Conservation (phyloP, 1,140 invertebrate species). For the Pseudomyrmex cubaensis region DNA sequence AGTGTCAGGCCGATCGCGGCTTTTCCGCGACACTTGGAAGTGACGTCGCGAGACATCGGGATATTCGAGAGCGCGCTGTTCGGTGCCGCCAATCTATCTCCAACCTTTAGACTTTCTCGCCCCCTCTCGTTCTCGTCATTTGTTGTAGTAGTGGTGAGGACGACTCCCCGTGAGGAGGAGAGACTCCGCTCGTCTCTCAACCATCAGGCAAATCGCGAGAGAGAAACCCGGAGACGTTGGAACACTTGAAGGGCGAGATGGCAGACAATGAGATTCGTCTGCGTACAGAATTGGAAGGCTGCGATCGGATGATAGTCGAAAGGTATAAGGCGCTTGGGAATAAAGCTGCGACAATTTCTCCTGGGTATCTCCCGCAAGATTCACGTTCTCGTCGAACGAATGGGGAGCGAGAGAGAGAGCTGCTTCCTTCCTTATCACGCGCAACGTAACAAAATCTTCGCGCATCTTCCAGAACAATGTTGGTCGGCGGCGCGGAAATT, state of each 20-base stretch:
- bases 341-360: slow-evolving; percentile 72
- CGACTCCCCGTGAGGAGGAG: background rate
- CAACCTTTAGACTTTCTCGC: background rate
- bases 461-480: slow-evolving; percentile 59
- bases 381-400: slow-evolving; percentile 62
- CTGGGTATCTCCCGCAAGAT: slow-evolving; percentile 63
- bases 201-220: slow-evolving; percentile 22
- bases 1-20: slow-evolving; percentile 33
- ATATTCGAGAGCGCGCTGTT: background rate
- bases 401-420: slow-evolving; percentile 43
- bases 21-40: background rate
- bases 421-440: slow-evolving; percentile 48
- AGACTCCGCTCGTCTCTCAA: slow-evolving; percentile 13
- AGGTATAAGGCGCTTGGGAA: slow-evolving; percentile 70
- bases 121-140: background rate
- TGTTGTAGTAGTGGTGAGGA: background rate
- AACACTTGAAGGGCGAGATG: slow-evolving; percentile 8
- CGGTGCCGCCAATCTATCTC: slow-evolving; percentile 12
- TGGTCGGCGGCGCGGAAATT: slow-evolving; percentile 66
- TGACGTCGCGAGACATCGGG: slow-evolving; percentile 10
- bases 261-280: slow-evolving; percentile 73
- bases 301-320: slow-evolving; percentile 72
- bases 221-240: background rate
- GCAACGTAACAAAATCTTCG: slow-evolving; percentile 58
- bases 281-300: slow-evolving; percentile 69